These are phyloP conservation scores for Oscheius sp. DNA, from an alignment of 2,888 invertebrate species.

Conservation along the genomic window DNA sequence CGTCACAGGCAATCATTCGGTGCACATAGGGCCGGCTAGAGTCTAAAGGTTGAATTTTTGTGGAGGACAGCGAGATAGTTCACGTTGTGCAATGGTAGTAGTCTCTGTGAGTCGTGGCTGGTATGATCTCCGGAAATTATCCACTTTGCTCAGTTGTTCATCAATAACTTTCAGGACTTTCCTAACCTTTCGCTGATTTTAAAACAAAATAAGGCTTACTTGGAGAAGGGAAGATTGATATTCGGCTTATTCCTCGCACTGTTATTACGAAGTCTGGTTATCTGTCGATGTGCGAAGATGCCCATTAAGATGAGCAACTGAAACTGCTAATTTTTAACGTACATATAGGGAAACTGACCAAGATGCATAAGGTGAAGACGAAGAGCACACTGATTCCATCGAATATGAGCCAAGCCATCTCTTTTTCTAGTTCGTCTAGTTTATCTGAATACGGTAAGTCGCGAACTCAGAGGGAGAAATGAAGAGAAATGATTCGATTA, in stretches of 20 bases:
- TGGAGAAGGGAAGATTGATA: constrained; percentile 46
- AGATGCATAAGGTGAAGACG: constrained; percentile 39
- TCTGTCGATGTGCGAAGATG: constrained; percentile 63
- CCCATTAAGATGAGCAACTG: constrained; percentile 54
- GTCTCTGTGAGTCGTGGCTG: constrained; percentile 70
- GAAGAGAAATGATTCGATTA: not conserved
- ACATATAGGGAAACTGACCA: constrained; percentile 36
- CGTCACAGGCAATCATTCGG: constrained; percentile 71
- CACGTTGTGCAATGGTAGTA: constrained; percentile 64
- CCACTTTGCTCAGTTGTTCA: constrained; percentile 49
- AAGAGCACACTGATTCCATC: constrained; percentile 54
- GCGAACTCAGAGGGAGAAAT: not conserved
- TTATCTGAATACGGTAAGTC: not conserved
- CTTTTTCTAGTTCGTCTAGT: not conserved
- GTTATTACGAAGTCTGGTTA: constrained; percentile 65
- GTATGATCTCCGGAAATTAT: constrained; percentile 52
- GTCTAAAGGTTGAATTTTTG: constrained; percentile 51
- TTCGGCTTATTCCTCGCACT: constrained; percentile 60
- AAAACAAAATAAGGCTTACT: constrained; percentile 26
- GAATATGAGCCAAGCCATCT: constrained; percentile 39
- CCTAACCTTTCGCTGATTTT: not conserved
- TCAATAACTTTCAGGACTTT: constrained; percentile 18
- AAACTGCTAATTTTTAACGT: constrained; percentile 8
- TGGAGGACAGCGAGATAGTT: not conserved
- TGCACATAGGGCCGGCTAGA: constrained; percentile 63